Evolutionary conservation across 2,888 invertebrate genomes (phyloP).

Genomic region (Bimastos eiseni): DNA sequence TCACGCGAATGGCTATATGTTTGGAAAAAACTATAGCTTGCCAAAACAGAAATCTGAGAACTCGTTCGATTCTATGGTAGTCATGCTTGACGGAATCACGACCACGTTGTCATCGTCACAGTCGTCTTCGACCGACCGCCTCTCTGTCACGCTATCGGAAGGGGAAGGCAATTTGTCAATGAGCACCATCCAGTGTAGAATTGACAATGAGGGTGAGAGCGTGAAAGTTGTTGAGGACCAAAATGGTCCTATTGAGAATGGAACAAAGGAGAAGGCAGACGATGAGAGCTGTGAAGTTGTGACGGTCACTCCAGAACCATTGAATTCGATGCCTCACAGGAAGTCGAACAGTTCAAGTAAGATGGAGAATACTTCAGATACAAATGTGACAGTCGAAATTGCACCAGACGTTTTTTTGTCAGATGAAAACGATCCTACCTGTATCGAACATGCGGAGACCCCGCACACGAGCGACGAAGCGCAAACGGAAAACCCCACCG

Average conservation of each 20-base stretch:
- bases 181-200: neutral
- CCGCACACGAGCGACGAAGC: neutral
- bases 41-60: neutral
- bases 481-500: neutral
- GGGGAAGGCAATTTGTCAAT: neutral
- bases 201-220: neutral
- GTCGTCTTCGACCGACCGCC: neutral
- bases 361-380: neutral
- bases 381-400: neutral
- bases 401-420: neutral
- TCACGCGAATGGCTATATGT: neutral
- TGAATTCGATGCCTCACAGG: neutral
- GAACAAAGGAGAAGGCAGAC: neutral
- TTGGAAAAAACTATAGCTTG: neutral
- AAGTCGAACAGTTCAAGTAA: neutral
- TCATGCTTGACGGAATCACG: neutral
- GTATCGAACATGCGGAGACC: neutral
- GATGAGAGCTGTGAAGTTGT: neutral
- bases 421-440: neutral
- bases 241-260: neutral
- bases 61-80: neutral
- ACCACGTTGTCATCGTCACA: neutral
- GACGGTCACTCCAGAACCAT: neutral
- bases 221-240: neutral
- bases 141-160: neutral